A percentile compares a stretch with the other conserved stretches of the same genome.
These are phyloP conservation scores for Eleginops maclovinus DNA, from an alignment of 2,113 vertebrate genomes.

Conservation along the genomic window DNA sequence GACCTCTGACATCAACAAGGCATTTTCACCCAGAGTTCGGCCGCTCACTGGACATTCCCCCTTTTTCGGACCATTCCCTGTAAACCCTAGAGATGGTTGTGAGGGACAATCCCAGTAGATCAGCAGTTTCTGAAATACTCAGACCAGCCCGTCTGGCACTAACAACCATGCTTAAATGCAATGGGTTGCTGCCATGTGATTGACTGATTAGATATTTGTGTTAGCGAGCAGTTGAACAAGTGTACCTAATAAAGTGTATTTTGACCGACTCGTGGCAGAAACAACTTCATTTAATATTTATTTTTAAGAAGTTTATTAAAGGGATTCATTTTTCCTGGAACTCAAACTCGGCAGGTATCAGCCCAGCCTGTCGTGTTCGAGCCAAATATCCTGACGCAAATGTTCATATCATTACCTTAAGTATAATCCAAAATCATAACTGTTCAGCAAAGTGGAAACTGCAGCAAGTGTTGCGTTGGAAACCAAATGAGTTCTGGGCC, in stretches of 20 bases:
- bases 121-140: no score
- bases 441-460: constrained; percentile 48
- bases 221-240: no score
- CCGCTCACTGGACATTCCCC: no score
- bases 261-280: not conserved
- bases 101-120: no score
- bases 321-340: not conserved
- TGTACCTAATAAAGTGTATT: not conserved
- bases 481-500: constrained; percentile 63
- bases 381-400: constrained; percentile 2
- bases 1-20: no score
- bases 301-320: not conserved
- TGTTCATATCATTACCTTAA: not conserved
- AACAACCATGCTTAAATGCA: no score
- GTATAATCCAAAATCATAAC: constrained; percentile 11
- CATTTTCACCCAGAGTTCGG: no score
- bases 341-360: not conserved
- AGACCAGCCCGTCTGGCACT: no score
- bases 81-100: no score
- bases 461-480: constrained; percentile 59
- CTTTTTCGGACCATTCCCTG: no score
- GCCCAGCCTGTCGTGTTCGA: not conserved
- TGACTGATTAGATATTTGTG: no score
- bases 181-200: no score
- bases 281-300: not conserved